phyloP scores from a whole-genome alignment of 2,888 invertebrate species.

The Xanthia togata region DNA sequence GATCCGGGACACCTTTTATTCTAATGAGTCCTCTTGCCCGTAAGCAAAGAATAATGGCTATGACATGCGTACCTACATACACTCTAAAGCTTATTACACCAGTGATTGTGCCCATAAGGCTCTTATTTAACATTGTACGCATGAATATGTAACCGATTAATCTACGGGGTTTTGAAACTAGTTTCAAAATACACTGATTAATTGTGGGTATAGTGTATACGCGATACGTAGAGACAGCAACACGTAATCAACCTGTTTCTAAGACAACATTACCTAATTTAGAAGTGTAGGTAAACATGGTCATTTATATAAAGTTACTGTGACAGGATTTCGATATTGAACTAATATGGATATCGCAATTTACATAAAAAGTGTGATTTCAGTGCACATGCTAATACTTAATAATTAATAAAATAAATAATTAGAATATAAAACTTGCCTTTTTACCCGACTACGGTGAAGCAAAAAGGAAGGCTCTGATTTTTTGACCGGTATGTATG shows the following conservation, averaged over 20 bases:
- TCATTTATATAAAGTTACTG: conserved; percentile 45
- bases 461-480: too few relatives aligned
- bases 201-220: conserved; percentile 44
- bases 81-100: conserved; percentile 17
- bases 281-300: conserved; percentile 52
- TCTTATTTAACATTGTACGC: conserved; percentile 38
- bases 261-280: conserved; percentile 41
- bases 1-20: conserved; percentile 28
- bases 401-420: too few relatives aligned
- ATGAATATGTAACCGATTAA: conserved; percentile 69
- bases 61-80: conserved; percentile 8
- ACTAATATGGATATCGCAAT: conserved; percentile 16
- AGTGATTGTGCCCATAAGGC: conserved; percentile 32
- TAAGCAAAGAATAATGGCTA: conserved; percentile 23
- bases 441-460: too few relatives aligned
- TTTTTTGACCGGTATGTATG: too few relatives aligned
- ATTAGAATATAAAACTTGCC: not conserved
- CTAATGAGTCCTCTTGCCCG: not conserved
- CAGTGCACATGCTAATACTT: conserved; percentile 8
- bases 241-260: conserved; percentile 62
- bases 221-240: conserved; percentile 21
- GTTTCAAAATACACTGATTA: conserved; percentile 69
- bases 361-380: conserved; percentile 20
- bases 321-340: conserved; percentile 44
- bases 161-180: conserved; percentile 56